Percentiles rank a stretch among this genome's conserved stretches.
These are phyloP conservation scores for Podotricha telesiphe DNA, from an alignment of 2,888 invertebrate genomes.

Conservation along the genomic window DNA sequence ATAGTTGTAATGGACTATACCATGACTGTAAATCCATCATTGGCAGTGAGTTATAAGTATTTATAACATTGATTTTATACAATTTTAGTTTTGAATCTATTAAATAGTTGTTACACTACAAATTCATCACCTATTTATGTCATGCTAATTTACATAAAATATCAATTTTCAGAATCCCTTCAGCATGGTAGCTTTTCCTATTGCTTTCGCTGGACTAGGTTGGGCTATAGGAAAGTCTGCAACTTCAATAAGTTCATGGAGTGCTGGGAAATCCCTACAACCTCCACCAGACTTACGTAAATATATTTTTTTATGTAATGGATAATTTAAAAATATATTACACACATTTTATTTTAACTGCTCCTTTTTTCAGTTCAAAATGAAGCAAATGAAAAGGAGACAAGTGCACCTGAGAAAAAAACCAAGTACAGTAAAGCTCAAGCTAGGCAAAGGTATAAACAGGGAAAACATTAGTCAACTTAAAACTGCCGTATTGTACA, in stretches of 20 bases:
- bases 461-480: constrained; percentile 85
- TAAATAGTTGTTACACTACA: too few species aligned
- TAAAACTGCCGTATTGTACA: constrained; percentile 21
- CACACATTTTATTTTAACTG: neutral
- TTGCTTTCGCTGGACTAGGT: constrained; percentile 86
- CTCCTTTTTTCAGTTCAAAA: constrained; percentile 56
- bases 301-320: neutral
- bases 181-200: constrained; percentile 87
- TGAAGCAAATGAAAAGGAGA: constrained; percentile 63
- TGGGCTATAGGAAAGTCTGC: constrained; percentile 86
- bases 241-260: constrained; percentile 67
- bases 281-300: constrained; percentile 76
- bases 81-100: neutral
- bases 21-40: constrained; percentile 85
- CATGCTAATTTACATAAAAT: too few species aligned
- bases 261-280: constrained; percentile 72
- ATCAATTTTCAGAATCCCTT: constrained; percentile 85
- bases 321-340: neutral
- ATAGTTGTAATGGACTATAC: constrained; percentile 88
- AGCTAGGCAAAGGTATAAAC: constrained; percentile 89
- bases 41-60: constrained; percentile 79
- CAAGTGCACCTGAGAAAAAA: constrained; percentile 68
- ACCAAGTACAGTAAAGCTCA: constrained; percentile 88
- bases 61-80: neutral
- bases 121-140: too few species aligned